Conservation (phyloP, 2,113 vertebrate species). For the Ptyas mucosa region DNA sequence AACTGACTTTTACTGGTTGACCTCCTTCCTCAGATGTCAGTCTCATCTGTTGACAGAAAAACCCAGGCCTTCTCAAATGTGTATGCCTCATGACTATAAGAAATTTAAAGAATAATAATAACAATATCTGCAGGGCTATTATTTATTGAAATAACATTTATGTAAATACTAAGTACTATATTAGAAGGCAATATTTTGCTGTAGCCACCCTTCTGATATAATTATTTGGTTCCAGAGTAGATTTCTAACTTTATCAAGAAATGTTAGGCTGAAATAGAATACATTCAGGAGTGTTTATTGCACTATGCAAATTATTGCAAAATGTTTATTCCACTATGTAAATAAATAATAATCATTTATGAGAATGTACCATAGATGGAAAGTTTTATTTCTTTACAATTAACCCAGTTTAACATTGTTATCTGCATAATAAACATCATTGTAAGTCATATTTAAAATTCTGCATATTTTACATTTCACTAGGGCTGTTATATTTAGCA, state of each 20-base stretch:
- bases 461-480: background rate
- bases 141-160: background rate
- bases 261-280: background rate
- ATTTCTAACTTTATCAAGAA: background rate
- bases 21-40: background rate
- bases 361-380: background rate
- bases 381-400: background rate
- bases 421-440: background rate
- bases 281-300: background rate
- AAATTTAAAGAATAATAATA: background rate
- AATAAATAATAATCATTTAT: background rate
- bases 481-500: background rate
- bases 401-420: background rate
- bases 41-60: background rate
- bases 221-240: background rate
- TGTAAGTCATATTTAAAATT: background rate
- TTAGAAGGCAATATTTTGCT: background rate
- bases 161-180: background rate
- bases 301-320: background rate
- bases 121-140: background rate
- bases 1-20: background rate
- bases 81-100: background rate
- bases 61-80: background rate
- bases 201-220: background rate
- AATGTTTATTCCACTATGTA: background rate